Evolutionary conservation across 2,113 vertebrate genomes (phyloP).

Genomic region (Tupaia chinensis): DNA sequence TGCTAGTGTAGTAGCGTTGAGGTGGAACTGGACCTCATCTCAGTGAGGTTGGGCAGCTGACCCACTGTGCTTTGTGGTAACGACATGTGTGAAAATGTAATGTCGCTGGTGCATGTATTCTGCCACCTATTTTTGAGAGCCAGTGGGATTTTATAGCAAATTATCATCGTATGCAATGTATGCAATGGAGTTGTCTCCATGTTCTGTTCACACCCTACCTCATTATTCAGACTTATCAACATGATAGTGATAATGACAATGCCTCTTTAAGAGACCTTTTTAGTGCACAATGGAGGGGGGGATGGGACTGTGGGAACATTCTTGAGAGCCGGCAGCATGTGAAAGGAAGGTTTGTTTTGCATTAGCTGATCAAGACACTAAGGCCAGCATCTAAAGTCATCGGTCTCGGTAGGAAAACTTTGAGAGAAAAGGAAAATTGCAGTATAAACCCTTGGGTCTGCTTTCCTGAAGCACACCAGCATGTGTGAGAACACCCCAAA

Average conservation of each 20-base stretch:
- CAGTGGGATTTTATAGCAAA: conserved; percentile 34
- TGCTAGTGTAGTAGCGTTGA: neutral
- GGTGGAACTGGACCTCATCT: neutral
- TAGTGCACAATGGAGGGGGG: neutral
- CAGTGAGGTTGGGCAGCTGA: neutral
- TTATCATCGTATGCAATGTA: neutral
- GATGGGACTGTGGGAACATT: conserved; percentile 83
- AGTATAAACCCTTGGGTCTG: neutral
- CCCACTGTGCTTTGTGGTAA: neutral
- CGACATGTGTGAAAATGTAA: neutral
- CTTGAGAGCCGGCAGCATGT: neutral
- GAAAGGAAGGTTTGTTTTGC: conserved; percentile 76
- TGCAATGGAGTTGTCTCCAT: neutral
- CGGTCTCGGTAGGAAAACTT: neutral
- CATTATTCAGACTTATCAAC: conserved; percentile 62
- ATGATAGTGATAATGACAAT: conserved; percentile 18
- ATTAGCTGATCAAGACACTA: neutral
- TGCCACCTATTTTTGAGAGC: neutral
- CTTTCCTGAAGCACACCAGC: neutral
- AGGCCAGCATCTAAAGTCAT: conserved; percentile 39
- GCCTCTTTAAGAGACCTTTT: conserved; percentile 47
- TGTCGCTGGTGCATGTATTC: neutral
- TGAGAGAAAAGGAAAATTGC: neutral
- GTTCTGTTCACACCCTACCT: neutral
- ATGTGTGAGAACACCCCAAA: neutral